These are phyloP conservation scores for Sebastes taczanowskii DNA, from an alignment of 2,797 vertebrate genomes.

Conservation along the genomic window DNA sequence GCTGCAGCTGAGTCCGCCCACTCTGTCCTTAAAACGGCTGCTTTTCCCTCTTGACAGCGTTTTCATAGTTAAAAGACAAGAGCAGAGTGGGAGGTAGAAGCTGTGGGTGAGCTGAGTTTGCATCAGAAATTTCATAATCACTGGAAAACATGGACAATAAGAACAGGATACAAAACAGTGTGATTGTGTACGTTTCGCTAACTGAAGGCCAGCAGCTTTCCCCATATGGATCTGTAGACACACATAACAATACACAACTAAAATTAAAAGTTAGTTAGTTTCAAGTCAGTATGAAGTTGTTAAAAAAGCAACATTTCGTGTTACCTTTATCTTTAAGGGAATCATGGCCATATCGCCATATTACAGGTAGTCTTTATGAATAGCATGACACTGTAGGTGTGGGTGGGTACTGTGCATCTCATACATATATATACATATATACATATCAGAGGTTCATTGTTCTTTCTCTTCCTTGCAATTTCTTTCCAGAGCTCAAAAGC, in stretches of 20 bases:
- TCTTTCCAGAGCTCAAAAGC: neutral
- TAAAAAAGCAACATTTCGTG: neutral
- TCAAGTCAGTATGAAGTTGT: neutral
- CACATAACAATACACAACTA: too few relatives aligned
- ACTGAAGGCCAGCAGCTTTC: neutral
- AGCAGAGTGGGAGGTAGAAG: constrained; percentile 68
- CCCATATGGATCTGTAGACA: neutral
- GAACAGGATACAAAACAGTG: constrained; percentile 37
- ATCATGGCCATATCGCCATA: neutral
- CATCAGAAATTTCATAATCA: constrained; percentile 49
- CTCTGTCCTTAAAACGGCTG: constrained; percentile 57
- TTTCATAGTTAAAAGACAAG: constrained; percentile 50
- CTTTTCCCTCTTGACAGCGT: constrained; percentile 57
- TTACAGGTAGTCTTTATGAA: neutral
- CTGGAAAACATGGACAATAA: constrained; percentile 28
- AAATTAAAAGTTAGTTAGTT: too few relatives aligned
- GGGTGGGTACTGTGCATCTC: neutral
- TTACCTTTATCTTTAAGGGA: neutral
- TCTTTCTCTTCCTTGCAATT: neutral
- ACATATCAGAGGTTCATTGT: neutral
- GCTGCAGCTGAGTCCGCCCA: constrained; percentile 56
- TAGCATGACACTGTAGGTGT: neutral
- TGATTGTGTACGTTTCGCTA: neutral
- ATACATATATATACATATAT: neutral
- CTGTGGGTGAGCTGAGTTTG: constrained; percentile 59